A percentile compares a stretch with the other conserved stretches of the same genome.
Evolutionary conservation across 1,140 invertebrate genomes (phyloP).

Genomic region (Nasonia longicornis): DNA sequence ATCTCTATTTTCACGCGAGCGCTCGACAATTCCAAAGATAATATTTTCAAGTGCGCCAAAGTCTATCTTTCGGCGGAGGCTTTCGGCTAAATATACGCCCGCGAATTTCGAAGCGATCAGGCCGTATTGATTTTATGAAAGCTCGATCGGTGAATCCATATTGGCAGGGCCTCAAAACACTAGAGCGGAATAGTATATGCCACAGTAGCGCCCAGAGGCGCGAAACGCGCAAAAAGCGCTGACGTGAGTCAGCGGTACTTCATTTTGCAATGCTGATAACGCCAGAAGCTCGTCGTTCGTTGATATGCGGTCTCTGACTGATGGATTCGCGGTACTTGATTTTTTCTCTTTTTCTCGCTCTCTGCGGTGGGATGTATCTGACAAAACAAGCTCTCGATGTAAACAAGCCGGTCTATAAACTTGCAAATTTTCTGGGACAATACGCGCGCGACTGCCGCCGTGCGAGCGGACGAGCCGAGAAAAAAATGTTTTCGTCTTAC

Average conservation of each 20-base stretch:
- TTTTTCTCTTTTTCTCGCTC: background rate
- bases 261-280: background rate
- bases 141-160: background rate
- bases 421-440: slow-evolving; percentile 3
- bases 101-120: background rate
- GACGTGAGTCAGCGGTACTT: background rate
- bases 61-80: background rate
- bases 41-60: background rate
- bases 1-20: background rate
- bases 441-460: background rate
- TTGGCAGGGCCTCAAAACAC: background rate
- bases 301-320: background rate
- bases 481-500: background rate
- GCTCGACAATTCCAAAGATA: background rate
- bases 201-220: no score
- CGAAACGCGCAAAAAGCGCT: background rate
- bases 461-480: background rate
- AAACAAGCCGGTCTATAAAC: background rate
- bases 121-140: slow-evolving; percentile 1
- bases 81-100: background rate
- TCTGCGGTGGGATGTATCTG: background rate
- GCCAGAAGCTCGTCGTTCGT: background rate
- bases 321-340: background rate
- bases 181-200: background rate
- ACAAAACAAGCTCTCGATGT: background rate